Percentiles rank a stretch among this genome's conserved stretches.
phyloP scores from a whole-genome alignment of 2,797 vertebrate genomes.

The Tangara arthus region DNA sequence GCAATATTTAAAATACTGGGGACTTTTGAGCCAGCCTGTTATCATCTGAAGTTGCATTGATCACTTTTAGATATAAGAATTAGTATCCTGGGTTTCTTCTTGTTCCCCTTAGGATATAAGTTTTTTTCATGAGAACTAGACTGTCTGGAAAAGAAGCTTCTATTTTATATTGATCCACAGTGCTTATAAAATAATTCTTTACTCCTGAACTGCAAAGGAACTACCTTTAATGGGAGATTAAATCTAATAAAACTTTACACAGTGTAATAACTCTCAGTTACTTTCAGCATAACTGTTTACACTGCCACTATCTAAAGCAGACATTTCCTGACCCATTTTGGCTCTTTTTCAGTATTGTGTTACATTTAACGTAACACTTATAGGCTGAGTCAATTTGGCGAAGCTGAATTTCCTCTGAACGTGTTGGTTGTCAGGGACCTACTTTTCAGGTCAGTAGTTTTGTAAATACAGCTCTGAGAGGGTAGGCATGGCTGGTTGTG shows the following conservation, averaged over 20 bases:
- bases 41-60: not conserved
- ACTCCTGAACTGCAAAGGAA: slow-evolving; percentile 6
- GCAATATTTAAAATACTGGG: not conserved
- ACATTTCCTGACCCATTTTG: slow-evolving; percentile 52
- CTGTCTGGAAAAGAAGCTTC: slow-evolving; percentile 16
- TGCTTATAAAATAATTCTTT: slow-evolving; percentile 33
- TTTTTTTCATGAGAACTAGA: not conserved
- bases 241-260: slow-evolving; percentile 35
- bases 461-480: not conserved
- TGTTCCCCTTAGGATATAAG: not conserved
- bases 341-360: slow-evolving; percentile 56
- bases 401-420: slow-evolving; percentile 31
- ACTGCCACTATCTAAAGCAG: slow-evolving; percentile 35
- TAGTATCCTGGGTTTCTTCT: not conserved
- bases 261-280: not conserved
- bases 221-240: slow-evolving; percentile 43
- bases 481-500: not conserved
- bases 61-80: not conserved
- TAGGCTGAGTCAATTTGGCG: not conserved
- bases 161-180: slow-evolving; percentile 15
- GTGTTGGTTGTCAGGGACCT: slow-evolving; percentile 1
- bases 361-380: not conserved
- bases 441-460: not conserved
- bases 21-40: not conserved
- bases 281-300: slow-evolving; percentile 48